Evolutionary conservation across 2,797 vertebrate species (phyloP), one percentile per base, ranked within the genome.

Genomic region (Oryzias dopingdopingensis): DNA sequence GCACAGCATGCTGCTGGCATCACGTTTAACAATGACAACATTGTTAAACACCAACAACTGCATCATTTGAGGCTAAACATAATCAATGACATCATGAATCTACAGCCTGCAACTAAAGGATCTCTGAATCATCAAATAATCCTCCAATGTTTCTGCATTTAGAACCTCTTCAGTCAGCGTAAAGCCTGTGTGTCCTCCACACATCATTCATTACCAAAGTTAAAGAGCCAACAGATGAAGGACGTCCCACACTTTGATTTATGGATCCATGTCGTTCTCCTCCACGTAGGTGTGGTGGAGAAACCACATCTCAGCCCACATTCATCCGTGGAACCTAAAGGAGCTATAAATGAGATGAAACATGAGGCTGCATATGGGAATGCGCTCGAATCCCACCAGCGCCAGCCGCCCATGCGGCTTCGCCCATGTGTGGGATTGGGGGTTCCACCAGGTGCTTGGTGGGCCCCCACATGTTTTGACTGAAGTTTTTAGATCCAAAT

Each of bases 351-450:
- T 17, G 14, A 26, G 16, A 3, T 32, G 23, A 32, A 45, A 45
- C 44, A 22, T 29, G 15, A 23, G 40, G 12, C 52, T 12, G 41
- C 52, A 45, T 20, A 29, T 45, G 42, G 53, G 53, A 46, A 45
- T 32, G 42, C 32, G 18, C 18, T 16, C 18, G 14, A n/a, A 13
- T 45, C 44, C 44, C 17, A 55, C 26, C 23, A 7, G 14, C 32
- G 26, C 15, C 41, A 41, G 37, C 40, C 18, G 17, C 42, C 14
- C 24, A 18, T 56, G 42, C 42, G 53, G 53, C 26, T 56, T 45
- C 22, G 12, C 13, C 45, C 45, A 22, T 23, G 45, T 23, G 45
- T 20, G 45, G 32, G 43, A 56, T 32, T n/a, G 24, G 32, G 53
- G 42, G 13, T 29, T 32, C 24, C 24, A 32, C 29, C 45, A 17